A percentile compares a stretch with the other conserved stretches of the same genome.
Conservation (phyloP, 2,888 invertebrate species). For the Odontocerum albicorne region DNA sequence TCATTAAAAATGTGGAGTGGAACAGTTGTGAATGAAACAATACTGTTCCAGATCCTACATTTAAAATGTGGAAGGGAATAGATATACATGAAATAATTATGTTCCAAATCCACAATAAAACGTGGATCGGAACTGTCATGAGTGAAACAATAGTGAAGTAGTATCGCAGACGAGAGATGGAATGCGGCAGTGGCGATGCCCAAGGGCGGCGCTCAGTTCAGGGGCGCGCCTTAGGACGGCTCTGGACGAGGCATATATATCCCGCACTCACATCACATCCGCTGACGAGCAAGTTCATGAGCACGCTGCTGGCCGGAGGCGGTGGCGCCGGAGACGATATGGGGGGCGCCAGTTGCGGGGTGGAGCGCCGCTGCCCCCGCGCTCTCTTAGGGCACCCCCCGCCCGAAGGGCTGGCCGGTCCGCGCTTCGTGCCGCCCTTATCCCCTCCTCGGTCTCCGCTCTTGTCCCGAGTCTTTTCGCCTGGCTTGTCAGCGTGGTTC, state of each 20-base stretch:
- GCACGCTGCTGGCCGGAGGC: slow-evolving; percentile 74
- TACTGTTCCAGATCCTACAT: too few species aligned
- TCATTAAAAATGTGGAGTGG: too few species aligned
- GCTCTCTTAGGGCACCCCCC: slow-evolving; percentile 44
- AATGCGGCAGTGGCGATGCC: background rate
- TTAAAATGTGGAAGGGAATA: too few species aligned
- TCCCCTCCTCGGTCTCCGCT: slow-evolving; percentile 37
- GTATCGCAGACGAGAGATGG: background rate
- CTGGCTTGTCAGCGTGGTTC: slow-evolving; percentile 1
- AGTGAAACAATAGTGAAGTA: background rate
- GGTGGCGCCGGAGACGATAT: slow-evolving; percentile 44
- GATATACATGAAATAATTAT: too few species aligned
- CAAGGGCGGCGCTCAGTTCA: slow-evolving; percentile 18
- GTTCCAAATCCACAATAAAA: too few species aligned
- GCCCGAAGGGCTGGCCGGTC: slow-evolving; percentile 32
- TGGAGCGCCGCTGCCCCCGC: slow-evolving; percentile 43
- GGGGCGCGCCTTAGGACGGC: slow-evolving; percentile 52
- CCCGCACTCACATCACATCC: slow-evolving; percentile 94
- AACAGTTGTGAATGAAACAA: too few species aligned
- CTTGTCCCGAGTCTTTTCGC: slow-evolving; percentile 14
- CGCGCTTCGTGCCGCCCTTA: slow-evolving; percentile 38
- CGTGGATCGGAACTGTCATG: too few species aligned
- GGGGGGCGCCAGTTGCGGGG: slow-evolving; percentile 49
- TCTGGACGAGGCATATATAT: slow-evolving; percentile 81
- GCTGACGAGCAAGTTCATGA: slow-evolving; percentile 93